phyloP scores from a whole-genome alignment of 2,113 vertebrate genomes.

The Neomonachus schauinslandi region DNA sequence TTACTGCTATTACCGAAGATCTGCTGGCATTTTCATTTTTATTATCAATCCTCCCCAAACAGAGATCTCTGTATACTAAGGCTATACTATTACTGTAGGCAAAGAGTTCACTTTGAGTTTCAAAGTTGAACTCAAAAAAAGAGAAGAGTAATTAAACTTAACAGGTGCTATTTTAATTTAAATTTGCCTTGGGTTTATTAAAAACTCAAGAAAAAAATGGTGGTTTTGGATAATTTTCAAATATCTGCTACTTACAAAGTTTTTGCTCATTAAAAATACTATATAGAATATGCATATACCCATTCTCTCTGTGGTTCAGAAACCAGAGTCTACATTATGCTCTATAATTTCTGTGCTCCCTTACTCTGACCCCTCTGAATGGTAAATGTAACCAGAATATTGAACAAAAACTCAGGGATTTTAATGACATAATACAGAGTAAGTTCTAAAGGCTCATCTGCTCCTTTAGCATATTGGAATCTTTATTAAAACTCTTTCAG shows the following conservation, averaged over 20 bases:
- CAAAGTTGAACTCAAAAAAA: conserved; percentile 37
- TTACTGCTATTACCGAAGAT: not conserved
- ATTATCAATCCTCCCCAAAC: not conserved
- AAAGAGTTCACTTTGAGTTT: conserved; percentile 8
- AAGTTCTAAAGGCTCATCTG: not conserved
- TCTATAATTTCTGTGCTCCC: not conserved
- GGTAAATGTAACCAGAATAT: conserved; percentile 3
- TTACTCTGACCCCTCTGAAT: not conserved
- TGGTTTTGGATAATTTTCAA: conserved; percentile 30
- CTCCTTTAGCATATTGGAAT: not conserved
- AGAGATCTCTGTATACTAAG: not conserved
- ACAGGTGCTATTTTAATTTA: conserved; percentile 45
- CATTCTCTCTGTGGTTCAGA: not conserved
- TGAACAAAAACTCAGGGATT: not conserved
- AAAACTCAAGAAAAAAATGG: conserved; percentile 22
- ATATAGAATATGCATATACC: not conserved
- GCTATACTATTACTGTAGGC: not conserved
- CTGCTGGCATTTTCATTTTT: not conserved
- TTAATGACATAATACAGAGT: not conserved
- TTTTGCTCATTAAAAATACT: conserved; percentile 2
- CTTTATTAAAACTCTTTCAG: not conserved
- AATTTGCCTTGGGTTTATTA: conserved; percentile 2
- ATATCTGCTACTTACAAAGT: not conserved
- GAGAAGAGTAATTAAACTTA: conserved; percentile 27
- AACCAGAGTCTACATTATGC: not conserved